Conservation (phyloP, 2,797 vertebrate genomes). For the Pseudochirops corinnae region DNA sequence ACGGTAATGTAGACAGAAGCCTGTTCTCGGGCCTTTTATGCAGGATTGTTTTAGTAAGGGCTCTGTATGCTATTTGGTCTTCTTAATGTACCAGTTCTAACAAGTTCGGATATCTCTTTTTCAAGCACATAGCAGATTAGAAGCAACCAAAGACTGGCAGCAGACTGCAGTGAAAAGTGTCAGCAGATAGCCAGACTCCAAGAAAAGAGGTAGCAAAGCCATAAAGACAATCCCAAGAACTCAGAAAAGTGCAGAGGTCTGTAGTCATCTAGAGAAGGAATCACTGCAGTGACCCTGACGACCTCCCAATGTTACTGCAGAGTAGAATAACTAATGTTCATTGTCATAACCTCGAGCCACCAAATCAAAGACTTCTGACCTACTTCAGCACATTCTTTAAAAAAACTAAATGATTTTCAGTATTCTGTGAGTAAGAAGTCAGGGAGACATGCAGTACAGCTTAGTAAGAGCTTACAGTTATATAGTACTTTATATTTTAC, state of each 20-base stretch:
- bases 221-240: conserved; percentile 12
- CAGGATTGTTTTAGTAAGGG: conserved; percentile 48
- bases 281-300: not conserved
- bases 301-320: conserved; percentile 22
- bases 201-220: not conserved
- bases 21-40: not conserved
- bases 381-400: not conserved
- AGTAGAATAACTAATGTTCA: conserved; percentile 17
- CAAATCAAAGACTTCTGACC: conserved; percentile 3
- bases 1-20: conserved; percentile 20
- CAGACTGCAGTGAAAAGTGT: conserved; percentile 15
- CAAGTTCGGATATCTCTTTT: conserved; percentile 15
- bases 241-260: not conserved
- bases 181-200: not conserved
- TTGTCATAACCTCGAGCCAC: conserved; percentile 41
- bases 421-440: not conserved
- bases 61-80: not conserved
- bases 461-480: not conserved
- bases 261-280: conserved; percentile 30
- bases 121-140: conserved; percentile 41
- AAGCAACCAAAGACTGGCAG: not conserved
- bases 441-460: not conserved
- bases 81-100: conserved; percentile 31
- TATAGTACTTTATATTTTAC: not conserved
- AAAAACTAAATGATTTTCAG: not conserved